Evolutionary conservation across 2,113 vertebrate genomes (phyloP).

Genomic region (Nesoenas mayeri): DNA sequence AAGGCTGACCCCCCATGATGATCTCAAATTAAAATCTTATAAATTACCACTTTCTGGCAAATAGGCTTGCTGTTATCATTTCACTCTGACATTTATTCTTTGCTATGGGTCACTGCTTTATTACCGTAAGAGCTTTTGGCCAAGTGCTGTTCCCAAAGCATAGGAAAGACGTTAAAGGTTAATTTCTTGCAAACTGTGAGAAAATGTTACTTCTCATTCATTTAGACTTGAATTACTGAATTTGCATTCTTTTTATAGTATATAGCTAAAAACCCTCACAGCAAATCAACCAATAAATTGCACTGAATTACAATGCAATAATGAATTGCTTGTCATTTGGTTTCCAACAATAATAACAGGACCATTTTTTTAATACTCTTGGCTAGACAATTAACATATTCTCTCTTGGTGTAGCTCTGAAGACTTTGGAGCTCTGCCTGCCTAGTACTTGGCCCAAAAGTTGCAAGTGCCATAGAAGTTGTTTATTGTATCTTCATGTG

Average conservation of each 20-base stretch:
- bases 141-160: conserved; percentile 66
- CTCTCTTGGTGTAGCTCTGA: conserved; percentile 10
- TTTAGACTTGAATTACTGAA: conserved; percentile 51
- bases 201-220: conserved; percentile 64
- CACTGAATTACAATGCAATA: conserved; percentile 51
- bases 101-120: conserved; percentile 66
- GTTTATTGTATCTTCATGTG: neutral
- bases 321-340: conserved; percentile 56
- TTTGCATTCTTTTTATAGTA: conserved; percentile 64
- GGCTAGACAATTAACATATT: conserved; percentile 41
- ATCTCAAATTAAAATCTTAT: conserved; percentile 73
- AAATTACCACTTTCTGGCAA: conserved; percentile 72
- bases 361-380: neutral
- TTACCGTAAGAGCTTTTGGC: conserved; percentile 66
- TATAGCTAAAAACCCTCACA: conserved; percentile 47
- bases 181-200: conserved; percentile 68
- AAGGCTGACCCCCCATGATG: conserved; percentile 67
- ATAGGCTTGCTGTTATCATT: conserved; percentile 66
- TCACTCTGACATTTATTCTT: conserved; percentile 69
- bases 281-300: conserved; percentile 68
- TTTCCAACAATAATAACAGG: conserved; percentile 47
- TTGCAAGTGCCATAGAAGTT: neutral
- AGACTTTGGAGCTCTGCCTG: conserved; percentile 37
- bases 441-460: neutral
- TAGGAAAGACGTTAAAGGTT: conserved; percentile 65